phyloP scores from a whole-genome alignment of 2,113 vertebrate species.

The Tinamus guttatus region DNA sequence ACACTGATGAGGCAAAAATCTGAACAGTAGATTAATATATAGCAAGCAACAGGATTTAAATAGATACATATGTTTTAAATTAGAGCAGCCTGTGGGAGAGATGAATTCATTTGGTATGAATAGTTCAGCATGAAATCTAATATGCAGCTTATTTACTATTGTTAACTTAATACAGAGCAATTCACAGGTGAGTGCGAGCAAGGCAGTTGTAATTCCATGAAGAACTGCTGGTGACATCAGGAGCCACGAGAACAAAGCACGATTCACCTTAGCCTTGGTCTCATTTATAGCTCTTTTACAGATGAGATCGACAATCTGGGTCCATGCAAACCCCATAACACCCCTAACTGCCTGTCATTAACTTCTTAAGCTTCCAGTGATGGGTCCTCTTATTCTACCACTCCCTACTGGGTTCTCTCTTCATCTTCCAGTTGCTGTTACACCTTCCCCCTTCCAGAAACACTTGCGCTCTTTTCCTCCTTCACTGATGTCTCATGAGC shows the following conservation, averaged over 20 bases:
- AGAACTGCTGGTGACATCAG: conserved; percentile 13
- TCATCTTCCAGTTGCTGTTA: neutral
- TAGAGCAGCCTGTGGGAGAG: conserved; percentile 24
- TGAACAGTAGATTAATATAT: conserved; percentile 10
- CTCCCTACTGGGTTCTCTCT: neutral
- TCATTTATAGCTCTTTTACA: conserved; percentile 28
- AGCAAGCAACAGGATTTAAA: conserved; percentile 26
- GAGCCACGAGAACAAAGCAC: conserved; percentile 5
- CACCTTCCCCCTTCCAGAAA: neutral
- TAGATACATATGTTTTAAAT: conserved; percentile 13
- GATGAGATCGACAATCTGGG: neutral
- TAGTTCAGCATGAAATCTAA: conserved; percentile 36
- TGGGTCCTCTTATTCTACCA: conserved; percentile 6
- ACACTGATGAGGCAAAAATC: conserved; percentile 2
- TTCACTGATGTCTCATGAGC: neutral
- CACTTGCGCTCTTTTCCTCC: neutral
- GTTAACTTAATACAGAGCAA: conserved; percentile 53
- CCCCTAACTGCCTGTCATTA: neutral
- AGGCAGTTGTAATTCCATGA: conserved; percentile 29
- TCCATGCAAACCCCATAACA: neutral
- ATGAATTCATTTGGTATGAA: conserved; percentile 19
- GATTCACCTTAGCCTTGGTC: neutral
- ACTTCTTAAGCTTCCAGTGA: neutral
- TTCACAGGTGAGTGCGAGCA: conserved; percentile 31
- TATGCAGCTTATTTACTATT: conserved; percentile 42